Base-by-base conservation (phyloP, 2,888 invertebrate genomes). In the Hypomecis atomaria region DNA sequence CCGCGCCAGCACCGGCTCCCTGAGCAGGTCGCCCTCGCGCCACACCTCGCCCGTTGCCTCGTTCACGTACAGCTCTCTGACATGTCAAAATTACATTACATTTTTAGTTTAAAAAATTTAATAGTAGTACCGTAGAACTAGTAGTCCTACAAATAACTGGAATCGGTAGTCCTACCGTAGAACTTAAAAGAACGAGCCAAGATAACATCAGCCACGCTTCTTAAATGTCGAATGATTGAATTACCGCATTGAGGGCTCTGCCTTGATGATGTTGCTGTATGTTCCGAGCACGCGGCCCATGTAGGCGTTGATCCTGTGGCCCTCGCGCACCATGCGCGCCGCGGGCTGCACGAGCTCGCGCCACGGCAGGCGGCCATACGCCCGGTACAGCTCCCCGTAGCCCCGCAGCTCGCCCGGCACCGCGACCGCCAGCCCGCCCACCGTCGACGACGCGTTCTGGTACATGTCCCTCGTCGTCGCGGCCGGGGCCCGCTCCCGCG, bases 391-490 rank as follows among this genome's bases (percentile, higher is more conserved):
- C 63, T 93, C 95, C 94, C 96, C 96, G 84, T 97, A 97, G 1
- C 99, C 99, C 61, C 94, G 90, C 11, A 99, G 85, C 87, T 98
- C 98, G 7, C 98, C 98, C 0, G 99, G 98, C n/a, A 99, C 96
- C 10, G 96, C 99, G 10, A 96, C 94, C 0, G 98, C 94, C 72
- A 95, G 86, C 0, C 95, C 96, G 71, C 95, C 96, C 90, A 85
- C 82, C 59, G 84, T 87, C 5, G 91, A 87, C 0, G 93, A 93
- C 4, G 90, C 87, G 79, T 87, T 86, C 4, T 90, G 78, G 83
- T 93, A 98, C 97, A 98, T 97, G 67, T 95, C 86, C 77, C 86
- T 83, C 7, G 91, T 87, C 0, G 98, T 95, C 0, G 88, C 93
- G 0, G 83, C 84, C 0, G 98, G 97, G 0, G 97, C 98, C 0